Percentiles rank a stretch among this genome's conserved stretches.
Conservation (phyloP, 2,113 vertebrate genomes). For the Climacteris rufus region DNA sequence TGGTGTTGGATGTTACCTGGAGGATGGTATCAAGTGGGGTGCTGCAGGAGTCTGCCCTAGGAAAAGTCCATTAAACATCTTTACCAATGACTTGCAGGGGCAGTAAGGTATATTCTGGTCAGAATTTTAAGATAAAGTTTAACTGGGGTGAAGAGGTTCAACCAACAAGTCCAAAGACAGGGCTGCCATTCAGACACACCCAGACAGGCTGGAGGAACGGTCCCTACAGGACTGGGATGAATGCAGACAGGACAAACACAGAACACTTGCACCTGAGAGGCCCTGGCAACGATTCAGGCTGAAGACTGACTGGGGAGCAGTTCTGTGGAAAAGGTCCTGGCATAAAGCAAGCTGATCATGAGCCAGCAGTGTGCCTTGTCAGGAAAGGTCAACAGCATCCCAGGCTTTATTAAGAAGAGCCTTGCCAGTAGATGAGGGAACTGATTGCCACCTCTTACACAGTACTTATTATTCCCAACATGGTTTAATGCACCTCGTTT, state of each 20-base stretch:
- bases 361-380: background rate
- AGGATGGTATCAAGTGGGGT: background rate
- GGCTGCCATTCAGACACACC: background rate
- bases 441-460: background rate
- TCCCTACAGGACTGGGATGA: background rate
- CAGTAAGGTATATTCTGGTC: background rate
- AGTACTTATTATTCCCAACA: background rate
- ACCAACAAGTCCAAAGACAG: background rate
- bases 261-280: background rate
- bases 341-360: background rate
- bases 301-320: background rate
- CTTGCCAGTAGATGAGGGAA: background rate
- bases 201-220: background rate
- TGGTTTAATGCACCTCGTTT: fast-evolving
- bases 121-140: background rate
- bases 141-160: background rate
- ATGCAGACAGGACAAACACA: background rate
- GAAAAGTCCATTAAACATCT: background rate
- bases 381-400: constrained; percentile 9
- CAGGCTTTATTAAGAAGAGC: background rate
- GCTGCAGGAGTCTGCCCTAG: background rate
- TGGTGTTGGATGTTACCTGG: background rate
- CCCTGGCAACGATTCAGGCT: background rate
- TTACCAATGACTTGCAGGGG: background rate
- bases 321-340: background rate